Evolutionary conservation across 2,888 invertebrate species (phyloP), one percentile per base, ranked within the genome.

Genomic region (Diogma glabrata): DNA sequence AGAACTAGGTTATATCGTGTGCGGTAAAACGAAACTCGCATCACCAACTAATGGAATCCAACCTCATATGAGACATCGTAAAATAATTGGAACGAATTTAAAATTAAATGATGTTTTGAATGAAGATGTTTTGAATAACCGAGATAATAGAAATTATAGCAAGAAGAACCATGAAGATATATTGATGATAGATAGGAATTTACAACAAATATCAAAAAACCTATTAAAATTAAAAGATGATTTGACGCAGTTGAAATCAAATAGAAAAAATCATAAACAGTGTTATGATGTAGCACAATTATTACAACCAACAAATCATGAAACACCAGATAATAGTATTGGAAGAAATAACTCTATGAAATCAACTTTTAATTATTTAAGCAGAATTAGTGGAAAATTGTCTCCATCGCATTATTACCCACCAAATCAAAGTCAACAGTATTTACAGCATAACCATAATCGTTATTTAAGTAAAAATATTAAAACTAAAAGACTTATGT

Each of bases 81-180:
- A 67, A 7, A 67, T 69, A 53, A 52, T 58, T 14, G 58, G 56
- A 14, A 56, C 57, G 7, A 57, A 57, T 17, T 54, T 58, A 38
- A 60, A 59, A 36, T 48, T 60, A 12, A 51, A 53, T n/a, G n/a
- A n/a, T n/a, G n/a, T n/a, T n/a, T n/a, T n/a, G n/a, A n/a, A n/a
- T n/a, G 55, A 56, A 45, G 48, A 53, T 48, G 12, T 56, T 33
- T 20, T 52, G 4, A 52, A 47, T 28, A n/a, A 47, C 4, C 26
- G 46, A n/a, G 52, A 52, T 26, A 56, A 58, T 17, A 52, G 55
- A 19, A 56, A 56, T 23, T n/a, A n/a, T n/a, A n/a, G n/a, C n/a
- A n/a, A n/a, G n/a, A n/a, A n/a, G n/a, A n/a, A n/a, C n/a, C n/a
- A n/a, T n/a, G n/a, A n/a, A n/a, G 54, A 57, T 30, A 45, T 58